Conservation (phyloP, 2,113 vertebrate genomes). For the Eclectus roratus region DNA sequence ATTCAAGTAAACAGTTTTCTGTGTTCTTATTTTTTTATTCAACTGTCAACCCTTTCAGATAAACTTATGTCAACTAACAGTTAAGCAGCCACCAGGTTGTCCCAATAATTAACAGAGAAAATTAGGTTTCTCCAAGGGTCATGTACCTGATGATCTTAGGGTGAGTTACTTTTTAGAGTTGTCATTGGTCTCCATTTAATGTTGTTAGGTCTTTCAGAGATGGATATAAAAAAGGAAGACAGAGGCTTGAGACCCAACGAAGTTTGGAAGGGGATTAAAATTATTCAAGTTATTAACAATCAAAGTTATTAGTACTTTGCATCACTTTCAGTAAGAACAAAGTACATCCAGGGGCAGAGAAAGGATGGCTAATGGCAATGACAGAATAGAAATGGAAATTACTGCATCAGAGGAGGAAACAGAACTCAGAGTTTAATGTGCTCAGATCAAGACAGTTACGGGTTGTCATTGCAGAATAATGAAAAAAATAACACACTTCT, state of each 20-base stretch:
- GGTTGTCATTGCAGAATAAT: background rate
- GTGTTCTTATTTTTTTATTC: background rate
- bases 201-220: background rate
- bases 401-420: background rate
- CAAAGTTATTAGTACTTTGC: background rate
- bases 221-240: background rate
- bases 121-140: background rate
- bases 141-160: background rate
- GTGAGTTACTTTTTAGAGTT: background rate
- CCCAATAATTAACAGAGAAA: background rate
- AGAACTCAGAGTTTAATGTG: background rate
- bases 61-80: background rate
- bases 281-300: background rate
- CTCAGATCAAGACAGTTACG: background rate
- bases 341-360: background rate
- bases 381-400: constrained; percentile 26
- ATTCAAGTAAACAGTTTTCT: background rate
- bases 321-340: background rate
- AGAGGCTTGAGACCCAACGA: background rate
- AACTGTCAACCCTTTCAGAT: background rate
- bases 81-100: background rate
- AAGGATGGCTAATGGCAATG: background rate
- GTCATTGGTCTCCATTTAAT: accelerated
- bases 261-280: background rate
- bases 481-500: background rate